A percentile compares a stretch with the other conserved stretches of the same genome.
phyloP scores from a whole-genome alignment of 2,113 vertebrate species.

The Cyphomyrus discorhynchus region DNA sequence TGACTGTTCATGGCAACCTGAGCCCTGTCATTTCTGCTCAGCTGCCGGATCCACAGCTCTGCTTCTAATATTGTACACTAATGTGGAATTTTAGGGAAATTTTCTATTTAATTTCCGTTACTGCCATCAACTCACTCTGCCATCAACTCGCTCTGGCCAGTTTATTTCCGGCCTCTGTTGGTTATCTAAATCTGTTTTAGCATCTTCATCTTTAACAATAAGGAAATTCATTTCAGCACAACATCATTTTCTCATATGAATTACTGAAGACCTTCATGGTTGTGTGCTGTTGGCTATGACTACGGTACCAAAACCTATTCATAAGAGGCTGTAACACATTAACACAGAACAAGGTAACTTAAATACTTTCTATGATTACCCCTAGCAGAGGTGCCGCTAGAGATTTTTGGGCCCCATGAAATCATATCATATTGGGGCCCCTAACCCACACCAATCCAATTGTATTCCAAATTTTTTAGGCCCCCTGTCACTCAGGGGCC shows the following conservation, averaged over 20 bases:
- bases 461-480: neutral
- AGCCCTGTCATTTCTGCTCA: neutral
- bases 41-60: neutral
- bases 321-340: neutral
- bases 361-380: neutral
- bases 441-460: neutral
- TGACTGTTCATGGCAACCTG: neutral
- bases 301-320: neutral
- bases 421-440: too few relatives aligned
- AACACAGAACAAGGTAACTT: neutral
- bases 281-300: neutral
- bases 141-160: neutral
- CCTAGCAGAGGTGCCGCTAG: too few relatives aligned
- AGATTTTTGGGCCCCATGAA: too few relatives aligned
- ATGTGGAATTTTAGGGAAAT: neutral
- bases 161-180: neutral
- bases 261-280: neutral
- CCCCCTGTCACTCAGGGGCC: too few relatives aligned
- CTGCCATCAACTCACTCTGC: neutral
- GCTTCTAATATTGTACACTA: neutral
- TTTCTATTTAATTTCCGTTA: conserved; percentile 8
- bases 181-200: neutral
- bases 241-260: neutral
- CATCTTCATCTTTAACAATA: neutral
- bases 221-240: neutral